Conservation (phyloP, 1,140 invertebrate genomes). For the Solen grandis region DNA sequence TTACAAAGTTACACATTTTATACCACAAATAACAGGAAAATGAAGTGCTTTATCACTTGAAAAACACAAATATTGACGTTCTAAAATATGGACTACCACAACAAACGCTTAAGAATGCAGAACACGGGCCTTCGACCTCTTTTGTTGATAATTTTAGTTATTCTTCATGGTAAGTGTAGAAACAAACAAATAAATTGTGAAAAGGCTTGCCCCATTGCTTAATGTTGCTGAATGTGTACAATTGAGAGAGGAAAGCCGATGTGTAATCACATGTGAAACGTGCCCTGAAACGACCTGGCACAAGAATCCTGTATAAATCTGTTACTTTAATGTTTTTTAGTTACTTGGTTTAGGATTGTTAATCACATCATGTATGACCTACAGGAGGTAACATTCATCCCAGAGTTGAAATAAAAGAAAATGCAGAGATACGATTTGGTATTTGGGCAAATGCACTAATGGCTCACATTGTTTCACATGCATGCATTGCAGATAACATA, state of each 20-base stretch:
- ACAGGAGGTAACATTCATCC: no score
- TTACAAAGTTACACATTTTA: not conserved
- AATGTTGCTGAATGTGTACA: not conserved
- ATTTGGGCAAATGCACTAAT: no score
- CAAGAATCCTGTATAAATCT: not conserved
- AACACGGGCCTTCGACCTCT: not conserved
- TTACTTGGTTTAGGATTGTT: no score
- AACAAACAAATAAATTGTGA: not conserved
- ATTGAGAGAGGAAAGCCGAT: no score
- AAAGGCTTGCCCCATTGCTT: not conserved
- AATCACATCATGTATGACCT: no score
- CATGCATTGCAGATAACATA: no score
- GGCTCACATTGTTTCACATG: no score
- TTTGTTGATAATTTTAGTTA: constrained; percentile 29
- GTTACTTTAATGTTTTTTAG: not conserved
- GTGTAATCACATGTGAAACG: not conserved
- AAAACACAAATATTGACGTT: constrained; percentile 17
- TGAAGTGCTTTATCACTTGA: not conserved
- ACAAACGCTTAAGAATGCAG: not conserved
- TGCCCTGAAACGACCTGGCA: not conserved
- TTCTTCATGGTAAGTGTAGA: constrained; percentile 34
- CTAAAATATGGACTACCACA: not conserved
- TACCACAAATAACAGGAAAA: constrained; percentile 1
- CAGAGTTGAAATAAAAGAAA: no score
- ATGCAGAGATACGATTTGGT: no score